Percentiles rank a stretch among this genome's conserved stretches.
phyloP scores from a whole-genome alignment of 2,113 vertebrate species.

The Cinclus cinclus region DNA sequence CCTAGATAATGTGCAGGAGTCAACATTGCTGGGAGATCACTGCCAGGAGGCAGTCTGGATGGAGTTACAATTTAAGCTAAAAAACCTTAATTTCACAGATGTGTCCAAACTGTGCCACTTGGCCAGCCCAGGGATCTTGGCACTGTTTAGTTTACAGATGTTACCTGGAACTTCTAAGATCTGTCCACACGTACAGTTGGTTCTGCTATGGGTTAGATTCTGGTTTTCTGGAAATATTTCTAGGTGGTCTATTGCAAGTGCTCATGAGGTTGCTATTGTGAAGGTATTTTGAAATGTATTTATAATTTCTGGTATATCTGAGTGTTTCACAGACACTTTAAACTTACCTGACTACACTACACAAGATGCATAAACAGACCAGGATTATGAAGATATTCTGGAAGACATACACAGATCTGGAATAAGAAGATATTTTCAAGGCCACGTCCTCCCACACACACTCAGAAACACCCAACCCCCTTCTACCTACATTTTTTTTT shows the following conservation, averaged over 20 bases:
- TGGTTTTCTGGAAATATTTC: not conserved
- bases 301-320: not conserved
- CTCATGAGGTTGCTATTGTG: not conserved
- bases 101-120: not conserved
- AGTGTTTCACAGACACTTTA: not conserved
- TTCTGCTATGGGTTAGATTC: not conserved
- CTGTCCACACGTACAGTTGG: not conserved
- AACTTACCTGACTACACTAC: not conserved
- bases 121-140: not conserved
- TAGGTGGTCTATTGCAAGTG: not conserved
- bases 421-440: not conserved
- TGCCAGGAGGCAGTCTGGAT: not conserved
- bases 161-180: not conserved
- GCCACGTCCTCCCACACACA: not conserved
- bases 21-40: not conserved
- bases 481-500: not conserved
- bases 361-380: not conserved
- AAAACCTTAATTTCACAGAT: not conserved
- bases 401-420: not conserved
- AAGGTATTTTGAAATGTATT: not conserved
- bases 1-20: not conserved
- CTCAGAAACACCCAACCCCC: accelerated
- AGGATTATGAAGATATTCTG: not conserved
- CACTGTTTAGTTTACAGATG: not conserved
- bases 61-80: not conserved